Evolutionary conservation across 2,113 vertebrate genomes (phyloP).

Genomic region (Cheilinus undulatus): DNA sequence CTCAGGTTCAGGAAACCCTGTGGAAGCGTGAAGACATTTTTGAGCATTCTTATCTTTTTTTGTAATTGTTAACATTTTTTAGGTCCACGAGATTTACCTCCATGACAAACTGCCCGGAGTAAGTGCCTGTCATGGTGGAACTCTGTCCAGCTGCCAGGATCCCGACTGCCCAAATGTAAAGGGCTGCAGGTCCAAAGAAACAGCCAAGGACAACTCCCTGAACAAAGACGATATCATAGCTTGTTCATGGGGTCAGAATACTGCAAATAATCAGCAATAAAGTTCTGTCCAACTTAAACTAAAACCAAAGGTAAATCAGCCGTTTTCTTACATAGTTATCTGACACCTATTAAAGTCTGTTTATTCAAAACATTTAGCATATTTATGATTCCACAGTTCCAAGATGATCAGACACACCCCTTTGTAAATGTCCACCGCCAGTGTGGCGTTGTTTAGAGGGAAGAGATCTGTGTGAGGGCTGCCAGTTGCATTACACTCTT

Average conservation of each 20-base stretch:
- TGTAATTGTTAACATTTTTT: not conserved
- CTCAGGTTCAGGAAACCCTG: constrained; percentile 95
- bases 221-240: not conserved
- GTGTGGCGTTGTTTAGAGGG: constrained; percentile 84
- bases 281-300: no score
- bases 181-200: constrained; percentile 91
- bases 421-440: constrained; percentile 97
- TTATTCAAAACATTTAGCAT: no score
- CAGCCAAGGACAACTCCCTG: constrained; percentile 94
- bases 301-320: no score
- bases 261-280: not conserved
- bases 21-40: not conserved
- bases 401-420: constrained; percentile 83
- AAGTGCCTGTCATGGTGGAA: constrained; percentile 98
- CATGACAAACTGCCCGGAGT: constrained; percentile 98
- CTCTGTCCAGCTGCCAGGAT: constrained; percentile 98
- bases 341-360: no score
- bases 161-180: constrained; percentile 97
- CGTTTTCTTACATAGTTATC: no score
- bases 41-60: not conserved
- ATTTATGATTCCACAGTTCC: not conserved
- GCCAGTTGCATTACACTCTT: constrained; percentile 80
- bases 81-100: no score
- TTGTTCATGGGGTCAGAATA: no score
- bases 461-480: constrained; percentile 86